Evolutionary conservation across 2,888 invertebrate species (phyloP).

Genomic region (Drosophila pseudotalamancana): DNA sequence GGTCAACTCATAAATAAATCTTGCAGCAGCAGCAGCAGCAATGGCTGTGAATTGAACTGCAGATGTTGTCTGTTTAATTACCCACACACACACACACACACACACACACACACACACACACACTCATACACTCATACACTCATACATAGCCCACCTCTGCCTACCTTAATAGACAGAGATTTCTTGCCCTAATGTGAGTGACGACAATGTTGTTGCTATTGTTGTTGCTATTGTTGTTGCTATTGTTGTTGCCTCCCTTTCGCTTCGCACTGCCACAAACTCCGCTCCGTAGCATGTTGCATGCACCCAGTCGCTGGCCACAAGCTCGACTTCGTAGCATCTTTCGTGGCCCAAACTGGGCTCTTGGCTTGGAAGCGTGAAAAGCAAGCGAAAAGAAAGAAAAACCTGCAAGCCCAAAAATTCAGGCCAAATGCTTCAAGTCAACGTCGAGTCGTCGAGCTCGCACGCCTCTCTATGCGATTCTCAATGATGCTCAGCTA

Average conservation of each 20-base stretch:
- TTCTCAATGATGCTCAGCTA: constrained; percentile 47
- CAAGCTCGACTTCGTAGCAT: no score
- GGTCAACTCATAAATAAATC: constrained; percentile 71
- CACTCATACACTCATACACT: background rate
- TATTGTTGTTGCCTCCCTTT: constrained; percentile 17
- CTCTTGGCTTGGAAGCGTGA: no score
- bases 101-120: constrained; percentile 21
- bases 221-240: constrained; percentile 7
- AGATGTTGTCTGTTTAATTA: constrained; percentile 72
- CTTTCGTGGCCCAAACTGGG: no score
- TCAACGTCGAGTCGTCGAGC: constrained; percentile 38
- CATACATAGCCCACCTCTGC: constrained; percentile 7
- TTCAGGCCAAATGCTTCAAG: constrained; percentile 52
- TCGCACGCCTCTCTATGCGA: constrained; percentile 43
- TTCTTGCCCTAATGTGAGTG: constrained; percentile 40
- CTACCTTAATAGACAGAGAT: constrained; percentile 41
- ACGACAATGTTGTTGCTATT: constrained; percentile 22
- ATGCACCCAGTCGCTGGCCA: constrained; percentile 33
- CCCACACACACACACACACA: constrained; percentile 34
- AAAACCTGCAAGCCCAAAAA: constrained; percentile 50
- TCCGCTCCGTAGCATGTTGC: background rate
- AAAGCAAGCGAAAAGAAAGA: constrained; percentile 39
- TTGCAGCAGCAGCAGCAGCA: constrained; percentile 32
- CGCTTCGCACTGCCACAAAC: background rate
- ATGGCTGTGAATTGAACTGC: constrained; percentile 51